Conservation (phyloP, 2,113 vertebrate genomes). For the Myotis brandtii region DNA sequence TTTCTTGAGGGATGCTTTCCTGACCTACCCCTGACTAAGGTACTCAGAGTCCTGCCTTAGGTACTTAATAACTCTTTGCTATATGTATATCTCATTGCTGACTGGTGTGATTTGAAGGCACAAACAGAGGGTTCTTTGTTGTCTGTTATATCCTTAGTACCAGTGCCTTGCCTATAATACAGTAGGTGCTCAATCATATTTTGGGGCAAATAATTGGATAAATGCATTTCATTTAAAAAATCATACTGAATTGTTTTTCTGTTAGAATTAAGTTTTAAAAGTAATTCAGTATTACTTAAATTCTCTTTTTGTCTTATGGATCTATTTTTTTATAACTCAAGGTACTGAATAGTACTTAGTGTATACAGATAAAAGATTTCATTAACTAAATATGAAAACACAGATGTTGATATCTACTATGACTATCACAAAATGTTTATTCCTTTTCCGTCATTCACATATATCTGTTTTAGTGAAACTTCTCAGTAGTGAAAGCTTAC, state of each 20-base stretch:
- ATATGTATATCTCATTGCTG: background rate
- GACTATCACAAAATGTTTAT: background rate
- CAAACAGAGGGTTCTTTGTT: background rate
- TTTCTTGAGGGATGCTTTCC: background rate
- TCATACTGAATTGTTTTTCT: background rate
- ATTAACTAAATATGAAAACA: background rate
- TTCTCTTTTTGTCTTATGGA: background rate
- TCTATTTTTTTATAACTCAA: slow-evolving; percentile 6
- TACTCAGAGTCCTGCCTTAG: background rate
- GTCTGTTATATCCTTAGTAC: background rate
- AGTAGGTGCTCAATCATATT: background rate
- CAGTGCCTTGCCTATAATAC: background rate
- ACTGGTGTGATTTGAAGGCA: background rate
- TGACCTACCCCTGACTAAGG: background rate
- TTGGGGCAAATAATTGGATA: background rate
- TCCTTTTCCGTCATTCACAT: background rate
- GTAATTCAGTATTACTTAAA: background rate
- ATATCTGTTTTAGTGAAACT: background rate
- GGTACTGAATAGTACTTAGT: background rate
- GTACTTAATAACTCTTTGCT: background rate
- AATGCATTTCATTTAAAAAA: background rate
- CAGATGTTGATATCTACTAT: background rate
- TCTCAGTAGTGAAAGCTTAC: background rate
- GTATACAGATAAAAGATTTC: background rate
- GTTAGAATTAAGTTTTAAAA: slow-evolving; percentile 31